Evolutionary conservation across 2,888 invertebrate species (phyloP).

Genomic region (Ceriagrion tenellum): DNA sequence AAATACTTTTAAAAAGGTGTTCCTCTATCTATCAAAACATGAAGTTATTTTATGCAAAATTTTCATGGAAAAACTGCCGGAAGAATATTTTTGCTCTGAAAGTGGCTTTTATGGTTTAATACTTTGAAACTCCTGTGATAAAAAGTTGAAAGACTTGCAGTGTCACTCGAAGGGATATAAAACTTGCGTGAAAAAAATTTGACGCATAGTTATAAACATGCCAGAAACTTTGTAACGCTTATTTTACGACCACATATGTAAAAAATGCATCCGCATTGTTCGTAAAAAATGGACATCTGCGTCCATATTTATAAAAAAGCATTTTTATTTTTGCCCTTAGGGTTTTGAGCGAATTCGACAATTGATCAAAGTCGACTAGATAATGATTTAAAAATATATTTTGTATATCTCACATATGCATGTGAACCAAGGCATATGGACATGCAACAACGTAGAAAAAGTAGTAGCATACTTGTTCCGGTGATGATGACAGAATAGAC

Average conservation of each 20-base stretch:
- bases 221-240: neutral
- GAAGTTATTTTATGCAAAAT: neutral
- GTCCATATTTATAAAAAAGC: neutral
- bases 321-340: neutral
- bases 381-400: too few relatives aligned
- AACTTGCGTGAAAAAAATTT: neutral
- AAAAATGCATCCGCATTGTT: neutral
- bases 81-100: neutral
- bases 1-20: too few relatives aligned
- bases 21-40: too few relatives aligned
- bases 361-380: neutral
- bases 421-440: too few relatives aligned
- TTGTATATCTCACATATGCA: too few relatives aligned
- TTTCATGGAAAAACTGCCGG: neutral
- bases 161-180: neutral
- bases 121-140: neutral
- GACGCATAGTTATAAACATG: conserved; percentile 26
- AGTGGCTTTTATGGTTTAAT: neutral
- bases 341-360: neutral
- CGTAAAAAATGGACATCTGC: neutral
- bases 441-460: too few relatives aligned
- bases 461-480: too few relatives aligned
- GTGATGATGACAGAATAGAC: too few relatives aligned
- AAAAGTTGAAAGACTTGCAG: neutral
- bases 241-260: neutral